These are phyloP conservation scores for Nesoenas mayeri DNA, from an alignment of 2,113 vertebrate genomes.

Conservation along the genomic window DNA sequence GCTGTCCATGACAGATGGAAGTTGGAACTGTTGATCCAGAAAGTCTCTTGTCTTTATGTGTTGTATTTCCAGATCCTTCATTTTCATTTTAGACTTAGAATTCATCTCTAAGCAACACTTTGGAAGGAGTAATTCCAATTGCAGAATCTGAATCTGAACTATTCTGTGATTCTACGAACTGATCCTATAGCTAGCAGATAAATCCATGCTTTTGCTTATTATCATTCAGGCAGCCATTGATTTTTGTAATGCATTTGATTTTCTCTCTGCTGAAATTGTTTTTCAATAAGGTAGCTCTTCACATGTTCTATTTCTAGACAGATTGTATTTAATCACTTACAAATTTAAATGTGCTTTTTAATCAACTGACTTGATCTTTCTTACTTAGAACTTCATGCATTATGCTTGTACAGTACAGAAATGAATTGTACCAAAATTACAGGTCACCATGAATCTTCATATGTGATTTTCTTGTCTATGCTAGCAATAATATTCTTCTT, in stretches of 20 bases:
- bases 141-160: neutral
- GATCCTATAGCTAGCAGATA: neutral
- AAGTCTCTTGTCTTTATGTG: neutral
- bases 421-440: neutral
- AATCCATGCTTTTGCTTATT: neutral
- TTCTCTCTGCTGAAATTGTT: neutral
- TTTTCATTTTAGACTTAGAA: neutral
- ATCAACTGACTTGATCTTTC: neutral
- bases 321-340: neutral
- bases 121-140: neutral
- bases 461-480: neutral
- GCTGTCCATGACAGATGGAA: fast-evolving
- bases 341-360: neutral
- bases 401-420: neutral
- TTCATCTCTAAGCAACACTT: neutral
- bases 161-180: too few relatives aligned
- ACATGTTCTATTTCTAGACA: fast-evolving
- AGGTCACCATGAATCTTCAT: neutral
- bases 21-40: neutral
- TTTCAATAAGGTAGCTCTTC: neutral
- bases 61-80: neutral
- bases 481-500: neutral
- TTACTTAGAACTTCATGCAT: neutral
- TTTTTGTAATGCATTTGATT: neutral
- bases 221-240: neutral